Base-by-base conservation (phyloP, 2,888 invertebrate species). In the Coenonympha glycerion region DNA sequence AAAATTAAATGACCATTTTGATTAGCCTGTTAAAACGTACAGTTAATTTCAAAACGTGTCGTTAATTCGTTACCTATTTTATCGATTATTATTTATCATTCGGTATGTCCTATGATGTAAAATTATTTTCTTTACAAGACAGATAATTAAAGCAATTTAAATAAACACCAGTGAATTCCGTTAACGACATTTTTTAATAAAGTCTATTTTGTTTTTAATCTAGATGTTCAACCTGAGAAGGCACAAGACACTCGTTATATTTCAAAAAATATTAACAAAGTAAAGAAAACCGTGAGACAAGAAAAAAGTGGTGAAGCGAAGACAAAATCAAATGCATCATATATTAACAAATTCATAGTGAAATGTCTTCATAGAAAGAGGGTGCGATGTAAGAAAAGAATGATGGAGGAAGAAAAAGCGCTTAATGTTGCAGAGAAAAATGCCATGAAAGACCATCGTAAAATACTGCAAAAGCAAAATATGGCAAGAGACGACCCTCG, bases 331-430 rank as follows among this genome's bases (percentile, higher is more conserved):
- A 19, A 19, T 13, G 9, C 5, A 11, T 19, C 36, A 19, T 21
- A 36, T 18, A n/a, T 36, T 6, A 4, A 36, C 6, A 21, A 36
- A 19, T 21, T 21, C 24, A 13, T 49, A n/a, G 30, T 19, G 5
- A 28, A 39, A 1, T 54, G 46, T n/a, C 19, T 53, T 15, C 21
- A 42, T 22, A 48, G 28, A 37, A 53, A 49, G 48, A 46, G 30
- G 31, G 33, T 24, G 28, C 33, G 26, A 41, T 57, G 56, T 22
- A 9, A 40, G 31, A 53, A 49, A 16, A 60, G 57, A 47, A 45
- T 55, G 16, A 61, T 59, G 41, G 19, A 53, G 15, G 50, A 59
- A 40, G 41, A 37, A 13, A 67, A 66, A 55, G 55, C 64, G 50
- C 52, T 51, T 9, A 49, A 16, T n/a, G 48, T 51, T 34, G 52